phyloP scores from a whole-genome alignment of 2,797 vertebrate species.

The Tolypeutes matacus region DNA sequence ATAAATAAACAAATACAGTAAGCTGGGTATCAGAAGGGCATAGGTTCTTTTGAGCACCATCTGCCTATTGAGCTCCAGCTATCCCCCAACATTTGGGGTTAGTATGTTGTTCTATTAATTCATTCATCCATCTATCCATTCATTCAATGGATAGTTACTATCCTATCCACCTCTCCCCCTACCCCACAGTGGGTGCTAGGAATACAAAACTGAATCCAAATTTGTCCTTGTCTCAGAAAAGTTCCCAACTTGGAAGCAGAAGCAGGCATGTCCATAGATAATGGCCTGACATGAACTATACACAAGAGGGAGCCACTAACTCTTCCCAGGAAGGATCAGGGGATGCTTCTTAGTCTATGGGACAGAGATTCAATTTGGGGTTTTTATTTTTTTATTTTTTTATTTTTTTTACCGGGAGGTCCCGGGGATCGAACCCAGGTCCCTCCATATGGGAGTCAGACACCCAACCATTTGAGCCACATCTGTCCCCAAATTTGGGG shows the following conservation, averaged over 20 bases:
- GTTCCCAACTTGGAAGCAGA: neutral
- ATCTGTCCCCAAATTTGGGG: no score
- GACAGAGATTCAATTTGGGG: neutral
- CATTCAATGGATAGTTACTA: neutral
- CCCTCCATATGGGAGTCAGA: no score
- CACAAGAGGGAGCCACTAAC: neutral
- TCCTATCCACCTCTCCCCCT: neutral
- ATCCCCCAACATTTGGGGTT: neutral
- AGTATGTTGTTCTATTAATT: neutral
- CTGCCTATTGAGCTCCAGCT: neutral
- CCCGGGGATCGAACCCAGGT: no score
- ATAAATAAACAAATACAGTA: neutral
- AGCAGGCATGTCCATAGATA: neutral
- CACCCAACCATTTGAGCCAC: no score
- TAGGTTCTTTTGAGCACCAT: neutral
- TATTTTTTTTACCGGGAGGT: no score
- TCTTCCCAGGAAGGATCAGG: neutral
- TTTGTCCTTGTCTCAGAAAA: no score
- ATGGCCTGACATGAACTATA: neutral
- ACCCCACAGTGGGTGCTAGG: neutral
- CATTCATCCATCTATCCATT: neutral
- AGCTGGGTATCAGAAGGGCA: neutral
- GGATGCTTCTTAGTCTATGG: neutral
- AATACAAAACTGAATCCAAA: neutral
- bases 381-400: no score